These are phyloP conservation scores for Campylomormyrus numenius DNA, from an alignment of 2,113 vertebrate genomes.

Conservation along the genomic window DNA sequence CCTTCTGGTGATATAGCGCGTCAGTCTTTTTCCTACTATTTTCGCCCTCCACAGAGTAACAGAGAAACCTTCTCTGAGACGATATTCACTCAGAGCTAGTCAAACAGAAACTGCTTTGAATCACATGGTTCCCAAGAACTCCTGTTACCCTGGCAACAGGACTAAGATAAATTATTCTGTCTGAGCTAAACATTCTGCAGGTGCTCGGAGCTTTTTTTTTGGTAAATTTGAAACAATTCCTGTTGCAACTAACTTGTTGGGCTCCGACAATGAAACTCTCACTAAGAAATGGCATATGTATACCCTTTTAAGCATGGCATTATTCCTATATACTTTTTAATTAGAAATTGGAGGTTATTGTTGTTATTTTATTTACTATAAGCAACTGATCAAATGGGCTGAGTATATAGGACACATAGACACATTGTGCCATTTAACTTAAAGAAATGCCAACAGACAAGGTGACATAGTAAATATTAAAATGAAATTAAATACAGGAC, in stretches of 20 bases:
- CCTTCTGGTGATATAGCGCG: conserved; percentile 45
- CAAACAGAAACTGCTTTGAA: conserved; percentile 57
- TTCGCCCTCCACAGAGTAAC: conserved; percentile 47
- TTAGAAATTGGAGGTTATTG: conserved; percentile 14
- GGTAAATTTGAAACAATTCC: conserved; percentile 39
- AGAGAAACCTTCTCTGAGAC: conserved; percentile 58
- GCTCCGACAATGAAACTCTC: conserved; percentile 43
- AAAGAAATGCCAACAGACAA: not conserved
- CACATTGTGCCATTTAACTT: not conserved
- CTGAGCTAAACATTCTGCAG: conserved; percentile 61
- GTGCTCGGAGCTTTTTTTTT: conserved; percentile 41
- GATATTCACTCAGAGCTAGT: conserved; percentile 58
- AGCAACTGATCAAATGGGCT: not conserved
- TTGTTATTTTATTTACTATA: conserved; percentile 25
- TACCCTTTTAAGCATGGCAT: conserved; percentile 14
- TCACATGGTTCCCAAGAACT: conserved; percentile 60
- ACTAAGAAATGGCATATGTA: conserved; percentile 26
- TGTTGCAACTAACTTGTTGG: conserved; percentile 36
- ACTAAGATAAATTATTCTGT: conserved; percentile 72
- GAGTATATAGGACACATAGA: not conserved
- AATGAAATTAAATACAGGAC: not conserved
- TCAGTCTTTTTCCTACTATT: conserved; percentile 46
- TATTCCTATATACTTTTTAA: conserved; percentile 36
- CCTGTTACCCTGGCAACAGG: conserved; percentile 69
- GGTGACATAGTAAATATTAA: not conserved